phyloP scores from a whole-genome alignment of 1,140 invertebrate genomes.

The Diploscapter pachys region DNA sequence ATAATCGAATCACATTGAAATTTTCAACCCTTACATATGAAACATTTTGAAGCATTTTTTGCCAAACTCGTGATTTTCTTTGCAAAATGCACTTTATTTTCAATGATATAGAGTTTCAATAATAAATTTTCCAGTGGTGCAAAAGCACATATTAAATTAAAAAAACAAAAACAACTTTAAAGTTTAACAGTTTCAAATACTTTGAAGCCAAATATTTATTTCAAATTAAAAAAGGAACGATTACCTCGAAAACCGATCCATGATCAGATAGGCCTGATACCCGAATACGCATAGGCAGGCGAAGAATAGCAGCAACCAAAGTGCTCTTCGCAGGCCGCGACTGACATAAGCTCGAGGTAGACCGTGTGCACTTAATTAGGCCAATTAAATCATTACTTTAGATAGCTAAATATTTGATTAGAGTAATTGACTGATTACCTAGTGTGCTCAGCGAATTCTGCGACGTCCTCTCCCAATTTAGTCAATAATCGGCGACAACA shows the following conservation, averaged over 20 bases:
- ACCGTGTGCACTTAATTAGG: slow-evolving; percentile 35
- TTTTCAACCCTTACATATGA: no score
- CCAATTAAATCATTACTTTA: no score
- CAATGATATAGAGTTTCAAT: no score
- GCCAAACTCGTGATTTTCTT: neutral
- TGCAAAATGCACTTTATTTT: neutral
- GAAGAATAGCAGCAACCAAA: slow-evolving; percentile 40
- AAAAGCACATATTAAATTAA: no score
- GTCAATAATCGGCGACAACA: slow-evolving; percentile 1
- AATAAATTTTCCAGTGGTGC: no score
- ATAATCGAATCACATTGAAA: no score
- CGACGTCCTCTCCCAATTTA: slow-evolving; percentile 12
- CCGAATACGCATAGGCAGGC: slow-evolving; percentile 32
- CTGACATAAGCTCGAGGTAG: slow-evolving; percentile 37
- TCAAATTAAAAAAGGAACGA: neutral
- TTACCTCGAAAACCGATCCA: slow-evolving; percentile 36
- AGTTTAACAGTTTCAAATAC: no score
- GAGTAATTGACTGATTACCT: no score
- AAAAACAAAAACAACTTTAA: no score
- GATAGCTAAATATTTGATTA: no score
- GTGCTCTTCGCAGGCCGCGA: slow-evolving; percentile 28
- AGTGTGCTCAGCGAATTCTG: slow-evolving; percentile 18
- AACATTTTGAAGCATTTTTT: neutral
- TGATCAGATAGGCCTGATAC: slow-evolving; percentile 37
- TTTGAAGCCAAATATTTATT: neutral